These are phyloP conservation scores for Pachyseris speciosa DNA, from an alignment of 64 coral and sea anemone genomes.

Conservation along the genomic window DNA sequence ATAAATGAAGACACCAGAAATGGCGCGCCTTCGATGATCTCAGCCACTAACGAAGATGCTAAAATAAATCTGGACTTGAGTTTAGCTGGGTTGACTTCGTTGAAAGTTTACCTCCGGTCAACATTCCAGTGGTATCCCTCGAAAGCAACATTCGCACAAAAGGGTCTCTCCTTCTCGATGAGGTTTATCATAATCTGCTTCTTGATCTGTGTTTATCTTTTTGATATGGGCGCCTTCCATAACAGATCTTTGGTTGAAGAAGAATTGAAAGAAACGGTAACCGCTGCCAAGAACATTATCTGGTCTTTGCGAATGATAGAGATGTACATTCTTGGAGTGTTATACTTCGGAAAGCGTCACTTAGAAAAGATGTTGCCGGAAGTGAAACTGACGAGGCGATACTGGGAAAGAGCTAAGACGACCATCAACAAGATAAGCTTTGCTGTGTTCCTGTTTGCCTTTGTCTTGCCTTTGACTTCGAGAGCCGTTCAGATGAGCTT, in stretches of 20 bases:
- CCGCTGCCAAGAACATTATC: constrained; percentile 58
- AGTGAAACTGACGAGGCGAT: constrained; percentile 57
- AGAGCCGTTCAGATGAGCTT: constrained; percentile 33
- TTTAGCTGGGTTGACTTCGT: background rate
- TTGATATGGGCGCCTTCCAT: constrained; percentile 59
- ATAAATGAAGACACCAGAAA: too few relatives aligned
- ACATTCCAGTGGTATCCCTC: constrained; percentile 60
- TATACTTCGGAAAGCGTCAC: constrained; percentile 69
- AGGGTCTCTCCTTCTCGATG: background rate
- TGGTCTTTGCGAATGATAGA: constrained; percentile 40
- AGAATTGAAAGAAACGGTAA: constrained; percentile 30
- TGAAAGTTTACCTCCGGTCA: constrained; percentile 12
- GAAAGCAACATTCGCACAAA: background rate
- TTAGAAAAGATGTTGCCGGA: constrained; percentile 61
- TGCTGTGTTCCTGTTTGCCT: background rate
- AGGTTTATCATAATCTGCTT: background rate
- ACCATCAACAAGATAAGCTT: background rate
- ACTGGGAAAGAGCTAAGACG: constrained; percentile 61
- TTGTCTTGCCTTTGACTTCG: constrained; percentile 34
- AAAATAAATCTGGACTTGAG: constrained; percentile 54
- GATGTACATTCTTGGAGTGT: constrained; percentile 58
- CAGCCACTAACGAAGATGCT: constrained; percentile 42
- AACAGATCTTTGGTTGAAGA: constrained; percentile 53
- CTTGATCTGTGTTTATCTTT: background rate
- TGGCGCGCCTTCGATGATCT: too few relatives aligned